Percentiles rank a stretch among this genome's conserved stretches.
Conservation (phyloP, 2,113 vertebrate species). For the Atractosteus spatula region DNA sequence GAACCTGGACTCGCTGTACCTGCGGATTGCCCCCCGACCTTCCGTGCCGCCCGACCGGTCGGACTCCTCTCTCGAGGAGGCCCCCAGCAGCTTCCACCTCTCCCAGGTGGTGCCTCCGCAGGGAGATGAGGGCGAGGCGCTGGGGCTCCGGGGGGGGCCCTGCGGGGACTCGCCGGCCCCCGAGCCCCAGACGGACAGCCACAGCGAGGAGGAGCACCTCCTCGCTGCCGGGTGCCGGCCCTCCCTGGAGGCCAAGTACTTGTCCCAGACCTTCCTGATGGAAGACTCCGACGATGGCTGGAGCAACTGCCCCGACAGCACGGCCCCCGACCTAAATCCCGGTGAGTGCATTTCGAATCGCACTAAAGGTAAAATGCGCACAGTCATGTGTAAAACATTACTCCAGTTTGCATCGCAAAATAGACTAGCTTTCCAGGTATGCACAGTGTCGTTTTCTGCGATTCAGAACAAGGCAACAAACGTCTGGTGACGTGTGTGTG, state of each 20-base stretch:
- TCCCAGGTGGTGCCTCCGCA: conserved; percentile 46
- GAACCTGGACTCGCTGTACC: conserved; percentile 51
- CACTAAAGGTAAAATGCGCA: no score
- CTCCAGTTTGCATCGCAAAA: no score
- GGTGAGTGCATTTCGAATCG: conserved; percentile 31
- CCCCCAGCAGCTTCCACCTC: conserved; percentile 44
- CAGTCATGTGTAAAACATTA: no score
- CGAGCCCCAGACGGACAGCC: conserved; percentile 29
- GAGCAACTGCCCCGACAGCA: conserved; percentile 47
- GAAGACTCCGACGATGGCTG: conserved; percentile 51
- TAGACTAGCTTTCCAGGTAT: no score
- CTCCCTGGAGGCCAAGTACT: conserved; percentile 66
- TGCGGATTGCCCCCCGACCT: conserved; percentile 43
- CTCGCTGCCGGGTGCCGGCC: conserved; percentile 25
- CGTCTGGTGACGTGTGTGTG: no score
- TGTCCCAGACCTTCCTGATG: conserved; percentile 63
- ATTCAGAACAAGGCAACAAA: no score
- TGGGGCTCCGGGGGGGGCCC: conserved; percentile 43
- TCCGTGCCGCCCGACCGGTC: conserved; percentile 37
- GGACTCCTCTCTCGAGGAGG: conserved; percentile 42
- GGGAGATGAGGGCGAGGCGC: conserved; percentile 18
- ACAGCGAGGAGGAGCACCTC: conserved; percentile 40
- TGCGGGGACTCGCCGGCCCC: conserved; percentile 36
- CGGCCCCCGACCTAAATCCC: conserved; percentile 53
- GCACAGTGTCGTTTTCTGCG: no score